Base-by-base conservation (phyloP, 2,888 invertebrate genomes). In the Zootermopsis nevadensis region DNA sequence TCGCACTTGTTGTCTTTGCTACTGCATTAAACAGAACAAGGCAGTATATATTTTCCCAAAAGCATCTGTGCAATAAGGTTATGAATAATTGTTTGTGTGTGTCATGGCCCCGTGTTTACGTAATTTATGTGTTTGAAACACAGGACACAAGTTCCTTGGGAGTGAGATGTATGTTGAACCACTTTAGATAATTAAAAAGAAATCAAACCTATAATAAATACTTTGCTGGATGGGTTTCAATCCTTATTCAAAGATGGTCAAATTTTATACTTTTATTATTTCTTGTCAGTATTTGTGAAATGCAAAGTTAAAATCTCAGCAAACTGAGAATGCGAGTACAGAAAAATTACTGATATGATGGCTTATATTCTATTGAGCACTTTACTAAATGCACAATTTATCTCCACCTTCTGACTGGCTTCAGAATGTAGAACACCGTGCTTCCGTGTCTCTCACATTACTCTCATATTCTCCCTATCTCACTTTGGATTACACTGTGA, bases 1-100 rank as follows among this genome's bases (percentile, higher is more conserved):
- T 55, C 22, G 55, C 79, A 79, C 53, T 30, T 27, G 30, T n/a
- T 74, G 35, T 74, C 12, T 69, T 31, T 38, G 74, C 74, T 74
- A 74, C 31, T 74, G 74, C 74, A 79, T 55, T 24, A 77, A 38
- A 38, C 31, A 24, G 8, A 35, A 74, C 15, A 74, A 74, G 35
- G 33, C 10, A 35, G 10, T 35, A 38, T 31, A 35, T 74, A n/a
- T 38, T 35, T 74, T 31, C 38, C 10, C 31, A n/a, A 38, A 74
- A 35, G 30, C 31, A n/a, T 77, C 30, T 77, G 53, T 60, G n/a
- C 10, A n/a, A 60, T 60, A 27, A 60, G n/a, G 60, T 60, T 60
- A 60, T 2, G 15, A 48, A 8, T 48, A 15, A 8, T 7, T 48
- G 48, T 48, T 48, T 7, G 10, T 48, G 15, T 48, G 15, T 48